A percentile compares a stretch with the other conserved stretches of the same genome.
phyloP scores from a whole-genome alignment of 1,140 invertebrate species.

The Plutomurus gul region DNA sequence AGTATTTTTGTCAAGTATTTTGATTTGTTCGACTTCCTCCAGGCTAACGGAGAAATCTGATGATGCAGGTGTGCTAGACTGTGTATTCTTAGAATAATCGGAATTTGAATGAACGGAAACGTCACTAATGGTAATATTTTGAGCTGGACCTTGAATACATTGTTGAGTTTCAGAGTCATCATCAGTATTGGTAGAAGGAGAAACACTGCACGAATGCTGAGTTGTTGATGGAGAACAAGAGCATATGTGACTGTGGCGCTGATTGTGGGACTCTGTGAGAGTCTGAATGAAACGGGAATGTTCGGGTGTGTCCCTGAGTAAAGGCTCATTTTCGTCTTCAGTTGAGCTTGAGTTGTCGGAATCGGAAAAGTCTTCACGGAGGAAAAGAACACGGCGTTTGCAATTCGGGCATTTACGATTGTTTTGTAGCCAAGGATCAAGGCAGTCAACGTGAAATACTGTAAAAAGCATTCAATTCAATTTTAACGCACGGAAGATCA shows the following conservation, averaged over 20 bases:
- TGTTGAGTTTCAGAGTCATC: not conserved
- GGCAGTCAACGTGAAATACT: slow-evolving; percentile 40
- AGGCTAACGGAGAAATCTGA: too few species aligned
- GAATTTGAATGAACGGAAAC: too few species aligned
- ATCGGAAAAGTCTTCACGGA: slow-evolving; percentile 35
- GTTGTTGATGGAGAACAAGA: not conserved
- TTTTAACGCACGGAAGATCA: too few species aligned
- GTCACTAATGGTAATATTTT: too few species aligned
- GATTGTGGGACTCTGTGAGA: not conserved
- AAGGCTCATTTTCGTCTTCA: slow-evolving; percentile 24
- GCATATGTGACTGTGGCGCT: not conserved
- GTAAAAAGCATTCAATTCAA: not conserved
- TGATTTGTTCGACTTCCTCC: too few species aligned
- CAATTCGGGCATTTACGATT: slow-evolving; percentile 40
- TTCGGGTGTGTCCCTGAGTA: not conserved
- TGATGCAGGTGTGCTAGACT: too few species aligned
- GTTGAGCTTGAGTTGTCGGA: not conserved
- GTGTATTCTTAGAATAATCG: too few species aligned
- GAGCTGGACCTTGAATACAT: not conserved
- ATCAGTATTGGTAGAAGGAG: not conserved
- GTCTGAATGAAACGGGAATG: slow-evolving; percentile 29
- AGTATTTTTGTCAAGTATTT: too few species aligned
- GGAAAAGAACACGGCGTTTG: slow-evolving; percentile 37
- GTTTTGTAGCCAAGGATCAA: slow-evolving; percentile 39
- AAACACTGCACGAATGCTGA: not conserved